Base-by-base conservation (phyloP, 2,797 vertebrate species). In the Chelonia mydas region DNA sequence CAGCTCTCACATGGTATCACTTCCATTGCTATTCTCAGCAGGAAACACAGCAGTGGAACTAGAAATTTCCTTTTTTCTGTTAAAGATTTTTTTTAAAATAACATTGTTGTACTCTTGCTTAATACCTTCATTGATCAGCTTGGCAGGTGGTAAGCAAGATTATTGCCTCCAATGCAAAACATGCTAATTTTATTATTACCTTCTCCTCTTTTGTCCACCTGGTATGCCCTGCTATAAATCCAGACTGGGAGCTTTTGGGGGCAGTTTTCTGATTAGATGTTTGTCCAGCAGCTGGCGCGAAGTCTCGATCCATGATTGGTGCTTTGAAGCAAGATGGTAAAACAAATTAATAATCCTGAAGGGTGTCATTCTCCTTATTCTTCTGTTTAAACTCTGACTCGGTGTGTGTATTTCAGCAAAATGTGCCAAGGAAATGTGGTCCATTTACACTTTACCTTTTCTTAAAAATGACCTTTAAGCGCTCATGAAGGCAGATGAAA, bases 401-500 rank as follows among this genome's bases (percentile, higher is more conserved):
- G 68, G 87, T 25, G 8, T 13, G n/a, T 9, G 27, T 16, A 11
- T 72, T 81, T 90, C 55, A 86, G 55, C 92, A 84, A 94, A 72
- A 79, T 0, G 0, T 57, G 45, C 11, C 16, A 10, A 54, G 1
- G 11, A n/a, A 83, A 61, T 49, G 11, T 81, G 74, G 49, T 49
- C n/a, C 12, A 86, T 94, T 91, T 94, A 54, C 89, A 86, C 28
- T 88, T 95, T 94, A 93, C 89, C 65, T 81, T 50, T 92, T 90
- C 9, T 50, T 47, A 49, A 77, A 45, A 47, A 89, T 98, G 97
- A 97, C 96, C 96, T 98, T 98, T 98, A 97, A 97, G 92, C 88
- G 96, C 83, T 97, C 96, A 95, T 86, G 86, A 97, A 95, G 81
- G 88, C 79, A 97, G 94, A 93, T 91, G 94, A 98, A 92, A 97